A percentile compares a stretch with the other conserved stretches of the same genome.
These are phyloP conservation scores for Psammodynastes pulverulentus DNA, from an alignment of 2,113 vertebrate species.

Conservation along the genomic window DNA sequence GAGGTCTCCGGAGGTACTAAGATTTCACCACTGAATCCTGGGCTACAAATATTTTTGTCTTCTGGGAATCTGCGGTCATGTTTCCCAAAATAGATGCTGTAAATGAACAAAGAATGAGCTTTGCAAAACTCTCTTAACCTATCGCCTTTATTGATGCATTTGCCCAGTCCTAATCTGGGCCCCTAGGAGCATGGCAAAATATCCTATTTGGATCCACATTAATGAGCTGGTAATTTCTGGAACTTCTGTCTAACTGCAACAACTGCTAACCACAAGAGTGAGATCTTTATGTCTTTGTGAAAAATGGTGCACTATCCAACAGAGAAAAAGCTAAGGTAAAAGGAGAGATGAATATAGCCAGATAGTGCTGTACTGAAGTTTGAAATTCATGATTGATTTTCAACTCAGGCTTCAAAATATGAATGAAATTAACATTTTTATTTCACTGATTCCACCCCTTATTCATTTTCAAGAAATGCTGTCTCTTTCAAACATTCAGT, in stretches of 20 bases:
- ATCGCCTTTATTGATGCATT: background rate
- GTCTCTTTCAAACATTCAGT: background rate
- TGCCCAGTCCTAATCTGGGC: background rate
- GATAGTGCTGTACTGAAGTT: background rate
- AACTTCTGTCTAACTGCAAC: background rate
- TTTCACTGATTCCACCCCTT: slow-evolving; percentile 36
- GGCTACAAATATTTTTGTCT: background rate
- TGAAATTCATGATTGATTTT: background rate
- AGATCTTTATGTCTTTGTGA: background rate
- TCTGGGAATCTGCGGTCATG: background rate
- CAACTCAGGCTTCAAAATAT: background rate
- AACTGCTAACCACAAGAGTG: background rate
- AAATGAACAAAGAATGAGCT: background rate
- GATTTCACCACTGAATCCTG: no score
- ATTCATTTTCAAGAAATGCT: background rate
- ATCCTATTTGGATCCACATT: background rate
- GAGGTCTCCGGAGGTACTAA: no score
- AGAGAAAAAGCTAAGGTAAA: background rate
- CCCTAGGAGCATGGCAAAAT: background rate
- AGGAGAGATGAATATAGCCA: background rate
- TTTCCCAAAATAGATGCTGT: background rate
- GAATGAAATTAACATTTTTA: slow-evolving; percentile 2
- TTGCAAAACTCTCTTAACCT: background rate
- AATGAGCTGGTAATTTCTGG: background rate
- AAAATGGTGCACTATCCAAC: background rate